A percentile compares a stretch with the other conserved stretches of the same genome.
These are phyloP conservation scores for Folsomia manolachei DNA, from an alignment of 2,888 invertebrate genomes.

Conservation along the genomic window DNA sequence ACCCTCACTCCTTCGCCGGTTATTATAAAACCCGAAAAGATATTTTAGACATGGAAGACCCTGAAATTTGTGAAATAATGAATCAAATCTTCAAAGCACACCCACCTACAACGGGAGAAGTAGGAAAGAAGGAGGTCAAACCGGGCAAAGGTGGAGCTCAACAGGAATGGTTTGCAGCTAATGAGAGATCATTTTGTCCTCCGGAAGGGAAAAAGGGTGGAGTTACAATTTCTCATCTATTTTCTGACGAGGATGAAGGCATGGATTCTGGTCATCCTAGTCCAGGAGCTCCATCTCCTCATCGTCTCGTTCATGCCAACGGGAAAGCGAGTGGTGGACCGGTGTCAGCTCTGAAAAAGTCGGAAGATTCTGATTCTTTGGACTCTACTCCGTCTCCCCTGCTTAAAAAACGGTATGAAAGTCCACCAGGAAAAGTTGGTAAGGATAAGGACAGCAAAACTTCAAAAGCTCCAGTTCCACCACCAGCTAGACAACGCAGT, in stretches of 20 bases:
- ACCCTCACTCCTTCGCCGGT: conserved; percentile 39
- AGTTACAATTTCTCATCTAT: conserved; percentile 49
- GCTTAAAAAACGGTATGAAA: conserved; percentile 43
- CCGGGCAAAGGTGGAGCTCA: too few relatives aligned
- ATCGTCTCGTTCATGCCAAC: not conserved
- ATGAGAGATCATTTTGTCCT: conserved; percentile 46
- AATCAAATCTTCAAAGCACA: conserved; percentile 28
- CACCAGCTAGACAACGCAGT: conserved; percentile 7
- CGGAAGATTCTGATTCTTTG: conserved; percentile 33
- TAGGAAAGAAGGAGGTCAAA: not conserved
- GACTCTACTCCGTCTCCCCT: conserved; percentile 50
- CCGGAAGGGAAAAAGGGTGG: conserved; percentile 43
- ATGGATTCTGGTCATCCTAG: conserved; percentile 25
- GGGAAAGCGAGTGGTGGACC: conserved; percentile 3
- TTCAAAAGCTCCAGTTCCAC: conserved; percentile 11
- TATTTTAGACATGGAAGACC: conserved; percentile 39
- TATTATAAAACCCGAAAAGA: conserved; percentile 47
- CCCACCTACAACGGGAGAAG: not conserved
- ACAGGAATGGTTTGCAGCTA: conserved; percentile 45
- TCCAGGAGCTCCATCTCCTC: not conserved
- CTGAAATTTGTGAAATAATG: conserved; percentile 41
- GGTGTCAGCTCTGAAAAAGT: conserved; percentile 21
- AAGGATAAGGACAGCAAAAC: conserved; percentile 13
- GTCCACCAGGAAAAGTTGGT: conserved; percentile 18
- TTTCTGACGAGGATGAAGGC: conserved; percentile 48